phyloP scores from a whole-genome alignment of 2,797 vertebrate species.

The Morus bassanus region DNA sequence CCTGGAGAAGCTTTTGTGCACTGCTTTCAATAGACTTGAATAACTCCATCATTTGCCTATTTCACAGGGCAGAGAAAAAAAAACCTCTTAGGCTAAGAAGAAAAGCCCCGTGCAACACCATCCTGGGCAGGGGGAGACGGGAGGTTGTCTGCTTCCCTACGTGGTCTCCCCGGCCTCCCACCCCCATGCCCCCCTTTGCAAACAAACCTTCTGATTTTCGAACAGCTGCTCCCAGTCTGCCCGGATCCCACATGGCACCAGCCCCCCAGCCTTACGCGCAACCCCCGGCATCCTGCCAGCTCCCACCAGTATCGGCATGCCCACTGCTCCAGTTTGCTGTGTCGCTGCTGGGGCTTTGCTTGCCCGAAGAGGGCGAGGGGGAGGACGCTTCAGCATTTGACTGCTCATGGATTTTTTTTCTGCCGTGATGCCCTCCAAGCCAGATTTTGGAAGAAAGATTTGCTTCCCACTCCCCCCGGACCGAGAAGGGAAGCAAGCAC shows the following conservation, averaged over 20 bases:
- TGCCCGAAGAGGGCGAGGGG: not conserved
- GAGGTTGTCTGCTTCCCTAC: not conserved
- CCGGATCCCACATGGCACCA: not conserved
- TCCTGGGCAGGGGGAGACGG: not conserved
- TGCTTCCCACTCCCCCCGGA: accelerated
- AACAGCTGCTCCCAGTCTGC: constrained; percentile 19
- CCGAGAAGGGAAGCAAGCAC: not conserved
- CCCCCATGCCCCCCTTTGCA: not conserved
- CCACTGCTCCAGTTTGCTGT: accelerated
- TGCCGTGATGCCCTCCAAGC: not conserved
- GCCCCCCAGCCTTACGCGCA: not conserved
- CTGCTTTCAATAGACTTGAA: not conserved
- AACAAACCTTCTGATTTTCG: not conserved
- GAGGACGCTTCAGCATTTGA: not conserved
- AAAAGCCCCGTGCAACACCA: not conserved
- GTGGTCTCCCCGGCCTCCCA: not conserved
- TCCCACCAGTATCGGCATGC: not conserved
- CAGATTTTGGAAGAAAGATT: not conserved
- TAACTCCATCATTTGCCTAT: not conserved
- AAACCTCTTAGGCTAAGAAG: not conserved
- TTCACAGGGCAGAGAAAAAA: not conserved
- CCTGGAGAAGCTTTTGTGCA: not conserved
- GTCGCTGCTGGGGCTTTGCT: not conserved
- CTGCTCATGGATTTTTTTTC: not conserved
- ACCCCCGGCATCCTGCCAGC: not conserved